Evolutionary conservation across 1,140 invertebrate species (phyloP).

Genomic region (Ceratosolen fusciceps): DNA sequence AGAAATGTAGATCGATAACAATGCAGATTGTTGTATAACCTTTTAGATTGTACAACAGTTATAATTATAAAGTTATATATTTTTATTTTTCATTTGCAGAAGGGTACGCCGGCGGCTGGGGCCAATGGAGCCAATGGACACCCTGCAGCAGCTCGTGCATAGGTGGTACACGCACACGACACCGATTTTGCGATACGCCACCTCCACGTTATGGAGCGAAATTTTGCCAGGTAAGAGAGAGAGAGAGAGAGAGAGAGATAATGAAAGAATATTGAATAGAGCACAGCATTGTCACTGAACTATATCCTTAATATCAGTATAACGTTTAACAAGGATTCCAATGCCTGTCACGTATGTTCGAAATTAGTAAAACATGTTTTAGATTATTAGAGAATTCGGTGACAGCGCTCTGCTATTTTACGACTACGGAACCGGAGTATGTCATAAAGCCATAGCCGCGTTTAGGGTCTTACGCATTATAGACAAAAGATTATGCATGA

Average conservation of each 20-base stretch:
- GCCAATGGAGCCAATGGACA: constrained; percentile 86
- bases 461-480: too few species aligned
- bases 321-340: too few species aligned
- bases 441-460: too few species aligned
- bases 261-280: too few species aligned
- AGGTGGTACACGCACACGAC: constrained; percentile 82
- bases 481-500: neutral
- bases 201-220: constrained; percentile 86
- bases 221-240: constrained; percentile 80
- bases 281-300: too few species aligned
- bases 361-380: too few species aligned
- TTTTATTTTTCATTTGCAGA: constrained; percentile 73
- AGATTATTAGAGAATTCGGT: too few species aligned
- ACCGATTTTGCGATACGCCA: constrained; percentile 87
- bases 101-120: constrained; percentile 83
- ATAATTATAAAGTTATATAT: too few species aligned
- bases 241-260: neutral
- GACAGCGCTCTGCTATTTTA: neutral
- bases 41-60: too few species aligned
- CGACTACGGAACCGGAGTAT: neutral
- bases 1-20: too few species aligned
- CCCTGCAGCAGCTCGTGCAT: constrained; percentile 85
- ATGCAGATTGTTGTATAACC: neutral
- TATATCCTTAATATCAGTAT: too few species aligned
- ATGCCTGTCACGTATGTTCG: too few species aligned